Percentiles rank a stretch among this genome's conserved stretches.
phyloP scores from a whole-genome alignment of 2,888 invertebrate genomes.

The Sicus ferrugineus region DNA sequence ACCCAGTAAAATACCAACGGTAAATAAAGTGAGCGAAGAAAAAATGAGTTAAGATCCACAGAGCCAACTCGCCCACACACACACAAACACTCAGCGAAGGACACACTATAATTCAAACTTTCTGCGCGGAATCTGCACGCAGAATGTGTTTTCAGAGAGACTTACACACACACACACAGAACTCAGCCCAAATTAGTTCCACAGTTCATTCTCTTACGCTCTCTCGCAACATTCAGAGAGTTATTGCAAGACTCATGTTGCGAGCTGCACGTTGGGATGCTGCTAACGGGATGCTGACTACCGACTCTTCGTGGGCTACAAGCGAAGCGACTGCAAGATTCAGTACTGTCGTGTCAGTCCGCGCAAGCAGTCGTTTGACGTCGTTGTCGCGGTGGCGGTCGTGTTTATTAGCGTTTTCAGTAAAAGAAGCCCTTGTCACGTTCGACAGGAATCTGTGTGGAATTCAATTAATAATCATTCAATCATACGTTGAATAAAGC shows the following conservation, averaged over 20 bases:
- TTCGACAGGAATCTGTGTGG: not conserved
- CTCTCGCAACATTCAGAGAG: conserved; percentile 6
- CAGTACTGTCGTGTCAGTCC: conserved; percentile 57
- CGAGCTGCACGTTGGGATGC: conserved; percentile 24
- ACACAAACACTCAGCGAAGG: not conserved
- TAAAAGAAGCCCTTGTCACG: not conserved
- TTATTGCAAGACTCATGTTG: not conserved
- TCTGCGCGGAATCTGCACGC: conserved; percentile 6
- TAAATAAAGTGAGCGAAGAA: conserved; percentile 22
- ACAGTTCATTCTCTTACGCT: conserved; percentile 29
- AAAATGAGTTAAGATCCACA: conserved; percentile 30
- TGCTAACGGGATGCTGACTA: conserved; percentile 38
- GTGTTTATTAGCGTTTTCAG: not conserved
- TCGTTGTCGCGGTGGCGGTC: conserved; percentile 5
- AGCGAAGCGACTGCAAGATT: conserved; percentile 44
- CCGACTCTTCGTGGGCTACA: conserved; percentile 46
- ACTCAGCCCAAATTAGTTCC: conserved; percentile 16
- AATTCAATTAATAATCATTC: not conserved
- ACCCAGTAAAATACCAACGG: conserved; percentile 57
- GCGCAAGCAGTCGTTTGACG: conserved; percentile 50
- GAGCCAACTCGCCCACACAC: not conserved
- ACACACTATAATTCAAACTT: conserved; percentile 6
- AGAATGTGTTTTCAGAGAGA: conserved; percentile 26
- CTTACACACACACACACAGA: conserved; percentile 10
- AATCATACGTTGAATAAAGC: no score